These are phyloP conservation scores for Dione vanillae DNA, from an alignment of 2,888 invertebrate species.

Conservation along the genomic window DNA sequence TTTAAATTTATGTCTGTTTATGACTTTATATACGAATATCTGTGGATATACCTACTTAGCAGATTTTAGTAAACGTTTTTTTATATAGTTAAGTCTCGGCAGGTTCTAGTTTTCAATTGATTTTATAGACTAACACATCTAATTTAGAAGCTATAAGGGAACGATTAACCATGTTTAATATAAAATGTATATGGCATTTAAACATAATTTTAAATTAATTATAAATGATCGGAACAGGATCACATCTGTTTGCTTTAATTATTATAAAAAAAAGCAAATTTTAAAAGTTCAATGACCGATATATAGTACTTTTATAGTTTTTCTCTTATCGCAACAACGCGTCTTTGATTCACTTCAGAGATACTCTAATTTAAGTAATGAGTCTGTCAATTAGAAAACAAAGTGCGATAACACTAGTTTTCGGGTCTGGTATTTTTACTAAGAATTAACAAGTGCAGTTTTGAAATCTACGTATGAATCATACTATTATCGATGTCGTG, in stretches of 20 bases:
- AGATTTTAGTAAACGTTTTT: too few relatives aligned
- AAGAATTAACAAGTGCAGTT: constrained; percentile 4
- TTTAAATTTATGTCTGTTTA: too few relatives aligned
- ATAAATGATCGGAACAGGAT: neutral
- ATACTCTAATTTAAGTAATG: constrained; percentile 61
- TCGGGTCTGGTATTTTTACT: constrained; percentile 33
- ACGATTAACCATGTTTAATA: too few relatives aligned
- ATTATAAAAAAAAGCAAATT: neutral
- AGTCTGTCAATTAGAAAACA: constrained; percentile 56
- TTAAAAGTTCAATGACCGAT: constrained; percentile 39
- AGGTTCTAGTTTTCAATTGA: too few relatives aligned
- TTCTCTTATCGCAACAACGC: constrained; percentile 35
- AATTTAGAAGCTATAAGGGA: too few relatives aligned
- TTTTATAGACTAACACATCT: too few relatives aligned
- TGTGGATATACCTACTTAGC: too few relatives aligned
- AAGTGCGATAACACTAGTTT: constrained; percentile 37
- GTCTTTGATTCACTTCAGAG: constrained; percentile 54
- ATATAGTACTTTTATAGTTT: constrained; percentile 28
- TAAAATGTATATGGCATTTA: too few relatives aligned
- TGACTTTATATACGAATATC: too few relatives aligned
- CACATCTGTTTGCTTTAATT: neutral
- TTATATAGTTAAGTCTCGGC: too few relatives aligned
- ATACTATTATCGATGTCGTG: neutral
- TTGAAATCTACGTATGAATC: constrained; percentile 1
- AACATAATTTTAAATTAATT: too few relatives aligned